Conservation (phyloP, 2,797 vertebrate species). For the Tenualosa thibaudeaui region DNA sequence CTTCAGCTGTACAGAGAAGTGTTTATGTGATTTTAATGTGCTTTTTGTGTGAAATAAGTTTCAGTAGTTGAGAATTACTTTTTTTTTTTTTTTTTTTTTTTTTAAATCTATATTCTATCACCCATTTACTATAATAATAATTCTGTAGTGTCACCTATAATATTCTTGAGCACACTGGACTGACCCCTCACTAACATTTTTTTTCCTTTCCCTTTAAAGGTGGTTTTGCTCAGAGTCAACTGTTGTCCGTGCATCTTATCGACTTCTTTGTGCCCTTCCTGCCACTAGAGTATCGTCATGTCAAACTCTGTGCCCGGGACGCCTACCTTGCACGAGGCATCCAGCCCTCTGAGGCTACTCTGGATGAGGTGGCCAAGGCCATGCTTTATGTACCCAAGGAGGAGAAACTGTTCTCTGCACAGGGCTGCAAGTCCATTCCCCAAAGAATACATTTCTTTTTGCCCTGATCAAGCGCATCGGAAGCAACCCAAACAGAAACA, state of each 20-base stretch:
- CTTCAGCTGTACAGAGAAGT: background rate
- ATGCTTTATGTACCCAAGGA: slow-evolving; percentile 92
- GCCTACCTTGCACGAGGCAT: slow-evolving; percentile 82
- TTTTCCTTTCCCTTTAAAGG: background rate
- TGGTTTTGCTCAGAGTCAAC: slow-evolving; percentile 78
- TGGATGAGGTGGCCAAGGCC: slow-evolving; percentile 86
- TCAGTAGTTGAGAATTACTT: too few species aligned
- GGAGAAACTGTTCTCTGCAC: slow-evolving; percentile 89
- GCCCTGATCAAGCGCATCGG: slow-evolving; percentile 69
- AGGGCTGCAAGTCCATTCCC: slow-evolving; percentile 93
- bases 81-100: too few species aligned
- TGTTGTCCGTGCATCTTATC: slow-evolving; percentile 84
- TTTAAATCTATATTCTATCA: too few species aligned
- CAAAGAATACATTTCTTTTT: slow-evolving; percentile 93
- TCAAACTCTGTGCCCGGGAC: slow-evolving; percentile 86
- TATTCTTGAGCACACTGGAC: background rate
- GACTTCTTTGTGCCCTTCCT: slow-evolving; percentile 91
- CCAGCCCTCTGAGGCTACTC: slow-evolving; percentile 73
- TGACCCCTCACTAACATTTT: background rate
- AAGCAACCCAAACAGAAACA: background rate
- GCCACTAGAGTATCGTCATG: slow-evolving; percentile 87
- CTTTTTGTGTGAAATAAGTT: background rate
- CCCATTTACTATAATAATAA: background rate
- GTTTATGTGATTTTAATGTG: background rate
- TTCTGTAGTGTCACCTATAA: background rate